A percentile compares a stretch with the other conserved stretches of the same genome.
Evolutionary conservation across 1,140 invertebrate genomes (phyloP).

Genomic region (Hyphantria cunea): DNA sequence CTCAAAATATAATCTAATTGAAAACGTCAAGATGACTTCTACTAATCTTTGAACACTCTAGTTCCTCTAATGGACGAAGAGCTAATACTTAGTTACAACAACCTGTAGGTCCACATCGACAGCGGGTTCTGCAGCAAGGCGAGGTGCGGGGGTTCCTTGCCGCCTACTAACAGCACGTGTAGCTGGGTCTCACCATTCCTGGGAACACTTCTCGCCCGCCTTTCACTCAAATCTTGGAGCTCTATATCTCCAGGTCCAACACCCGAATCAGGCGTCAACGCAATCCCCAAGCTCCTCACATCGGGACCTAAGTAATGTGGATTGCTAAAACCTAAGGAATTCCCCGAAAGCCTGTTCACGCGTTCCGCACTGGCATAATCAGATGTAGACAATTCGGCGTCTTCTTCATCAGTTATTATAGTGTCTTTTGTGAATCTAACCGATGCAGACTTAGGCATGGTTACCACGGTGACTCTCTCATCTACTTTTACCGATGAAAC

Average conservation of each 20-base stretch:
- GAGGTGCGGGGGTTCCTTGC: conserved; percentile 60
- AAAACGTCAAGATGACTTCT: conserved; percentile 20
- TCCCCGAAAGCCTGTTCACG: conserved; percentile 82
- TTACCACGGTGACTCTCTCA: conserved; percentile 68
- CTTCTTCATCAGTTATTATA: conserved; percentile 82
- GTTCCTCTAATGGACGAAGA: conserved; percentile 29
- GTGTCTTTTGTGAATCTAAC: conserved; percentile 81
- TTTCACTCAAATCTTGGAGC: conserved; percentile 50
- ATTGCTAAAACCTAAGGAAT: conserved; percentile 86
- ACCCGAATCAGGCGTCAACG: conserved; percentile 63
- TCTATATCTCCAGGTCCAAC: conserved; percentile 57
- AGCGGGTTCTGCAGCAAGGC: conserved; percentile 63
- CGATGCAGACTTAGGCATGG: conserved; percentile 85
- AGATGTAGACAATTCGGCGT: conserved; percentile 86
- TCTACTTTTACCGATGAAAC: conserved; percentile 23
- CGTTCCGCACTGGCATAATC: conserved; percentile 90
- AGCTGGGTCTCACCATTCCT: conserved; percentile 41
- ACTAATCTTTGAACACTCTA: conserved; percentile 5
- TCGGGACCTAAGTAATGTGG: conserved; percentile 88
- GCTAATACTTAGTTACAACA: conserved; percentile 46
- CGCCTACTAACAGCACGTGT: conserved; percentile 63
- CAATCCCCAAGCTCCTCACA: conserved; percentile 60
- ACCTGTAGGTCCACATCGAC: conserved; percentile 69
- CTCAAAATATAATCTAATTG: conserved; percentile 15
- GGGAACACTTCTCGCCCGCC: conserved; percentile 27